phyloP scores from a whole-genome alignment of 2,888 invertebrate genomes.

The Sepioteuthis lessoniana region DNA sequence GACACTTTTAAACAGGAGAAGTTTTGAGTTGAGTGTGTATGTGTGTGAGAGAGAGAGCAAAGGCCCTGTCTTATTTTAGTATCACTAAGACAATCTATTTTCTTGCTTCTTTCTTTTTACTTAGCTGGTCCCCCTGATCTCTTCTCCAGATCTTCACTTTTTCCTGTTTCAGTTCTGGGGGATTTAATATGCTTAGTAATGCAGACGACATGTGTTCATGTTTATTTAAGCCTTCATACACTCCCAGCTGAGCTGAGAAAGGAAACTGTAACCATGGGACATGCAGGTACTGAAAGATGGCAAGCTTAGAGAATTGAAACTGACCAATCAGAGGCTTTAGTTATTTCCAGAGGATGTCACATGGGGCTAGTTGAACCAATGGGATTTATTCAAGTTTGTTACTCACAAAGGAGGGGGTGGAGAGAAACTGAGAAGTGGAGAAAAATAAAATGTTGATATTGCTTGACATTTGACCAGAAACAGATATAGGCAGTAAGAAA shows the following conservation, averaged over 20 bases:
- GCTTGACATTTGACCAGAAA: constrained; percentile 23
- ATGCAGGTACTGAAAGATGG: neutral
- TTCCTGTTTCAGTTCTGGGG: neutral
- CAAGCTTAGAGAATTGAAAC: constrained; percentile 9
- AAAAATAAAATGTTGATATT: constrained; percentile 33
- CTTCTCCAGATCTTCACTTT: constrained; percentile 33
- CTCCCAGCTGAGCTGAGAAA: constrained; percentile 14
- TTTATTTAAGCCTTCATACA: constrained; percentile 9
- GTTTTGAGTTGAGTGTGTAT: neutral
- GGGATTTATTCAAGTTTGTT: neutral
- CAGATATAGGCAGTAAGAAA: neutral
- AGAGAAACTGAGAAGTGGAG: neutral
- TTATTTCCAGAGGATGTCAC: constrained; percentile 33
- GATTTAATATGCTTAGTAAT: neutral
- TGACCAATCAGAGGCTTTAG: neutral
- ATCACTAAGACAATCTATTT: constrained; percentile 12
- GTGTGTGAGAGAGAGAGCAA: neutral
- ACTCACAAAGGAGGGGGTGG: neutral
- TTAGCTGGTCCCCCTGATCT: neutral
- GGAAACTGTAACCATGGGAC: neutral
- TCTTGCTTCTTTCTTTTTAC: neutral
- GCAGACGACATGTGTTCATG: constrained; percentile 33
- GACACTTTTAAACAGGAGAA: neutral
- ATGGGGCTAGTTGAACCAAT: constrained; percentile 33
- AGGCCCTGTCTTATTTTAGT: neutral